phyloP scores from a whole-genome alignment of 2,888 invertebrate species.

The Hemaris fuciformis region DNA sequence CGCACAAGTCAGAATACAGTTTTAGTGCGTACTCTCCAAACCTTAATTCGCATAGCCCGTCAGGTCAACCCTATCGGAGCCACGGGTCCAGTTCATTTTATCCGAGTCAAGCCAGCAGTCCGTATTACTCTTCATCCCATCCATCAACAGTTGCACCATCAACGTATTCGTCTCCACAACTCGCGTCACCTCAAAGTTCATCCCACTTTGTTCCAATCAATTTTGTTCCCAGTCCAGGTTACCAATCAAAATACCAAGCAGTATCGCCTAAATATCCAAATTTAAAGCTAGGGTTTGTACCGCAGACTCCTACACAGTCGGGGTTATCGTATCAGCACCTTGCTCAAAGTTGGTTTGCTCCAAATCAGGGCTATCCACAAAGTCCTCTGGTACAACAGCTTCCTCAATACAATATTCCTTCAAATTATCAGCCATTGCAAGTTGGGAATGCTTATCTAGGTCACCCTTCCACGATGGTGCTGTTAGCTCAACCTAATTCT shows the following conservation, averaged over 20 bases:
- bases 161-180: slow-evolving; percentile 29
- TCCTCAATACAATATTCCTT: slow-evolving; percentile 51
- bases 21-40: slow-evolving; percentile 68
- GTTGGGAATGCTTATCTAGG: slow-evolving; percentile 53
- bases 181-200: slow-evolving; percentile 44
- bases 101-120: slow-evolving; percentile 57
- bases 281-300: slow-evolving; percentile 62
- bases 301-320: slow-evolving; percentile 50
- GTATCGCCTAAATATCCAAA: slow-evolving; percentile 60
- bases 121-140: slow-evolving; percentile 56
- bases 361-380: slow-evolving; percentile 41
- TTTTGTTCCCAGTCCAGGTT: slow-evolving; percentile 66
- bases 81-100: slow-evolving; percentile 67
- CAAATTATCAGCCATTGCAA: slow-evolving; percentile 49
- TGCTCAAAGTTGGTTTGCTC: slow-evolving; percentile 45
- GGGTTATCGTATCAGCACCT: slow-evolving; percentile 56
- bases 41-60: slow-evolving; percentile 39
- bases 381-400: slow-evolving; percentile 36
- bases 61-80: slow-evolving; percentile 51
- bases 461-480: slow-evolving; percentile 63
- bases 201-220: slow-evolving; percentile 67
- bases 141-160: slow-evolving; percentile 42
- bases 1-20: slow-evolving; percentile 72
- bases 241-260: slow-evolving; percentile 71
- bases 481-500: slow-evolving; percentile 62